Evolutionary conservation across 1,140 invertebrate genomes (phyloP), one percentile per base, ranked within the genome.

Genomic region (Gryllus bimaculatus): DNA sequence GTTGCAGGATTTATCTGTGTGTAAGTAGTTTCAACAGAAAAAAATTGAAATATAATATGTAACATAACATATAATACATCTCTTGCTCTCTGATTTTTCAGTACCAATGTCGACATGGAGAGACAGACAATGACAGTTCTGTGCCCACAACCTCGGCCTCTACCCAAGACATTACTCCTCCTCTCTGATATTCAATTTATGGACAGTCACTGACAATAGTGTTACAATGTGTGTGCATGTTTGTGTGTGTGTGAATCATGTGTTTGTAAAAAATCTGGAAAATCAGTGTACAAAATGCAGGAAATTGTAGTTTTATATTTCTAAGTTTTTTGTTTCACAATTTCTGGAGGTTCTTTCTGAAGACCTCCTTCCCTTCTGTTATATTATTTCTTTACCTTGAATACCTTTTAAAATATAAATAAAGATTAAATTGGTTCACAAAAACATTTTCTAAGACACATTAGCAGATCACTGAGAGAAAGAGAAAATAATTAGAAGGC

Each of bases 1-100:
- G 90, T 98, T 10, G 93, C 94, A 47, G 97, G 97, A 79, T 98
- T 97, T 86, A 91, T 97, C 81, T 96, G 95, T 83, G 94, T 98
- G 95, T 97, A 91, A 92, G 95, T 94, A 85, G 81, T 78, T 75
- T 77, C n/a, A 73, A 15, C n/a, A 39, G 66, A 15, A 73, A 15
- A 73, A 73, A 15, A n/a, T 13, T 73, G n/a, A 13, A 18, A 10
- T 76, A 54, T 77, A 47, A 26, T 47, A 21, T 79, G 10, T 81
- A 77, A 80, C 80, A 78, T 80, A 81, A 80, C 49, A 74, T 18
- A 73, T 18, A 73, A 78, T 73, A 75, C 8, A 39, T 78, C 39
- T 39, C 0, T 78, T 78, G 20, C 39, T 39, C 74, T 77, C 80
- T 81, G 84, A 81, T 83, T 84, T 87, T 90, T 79, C 87, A 97